phyloP scores from a whole-genome alignment of 2,113 vertebrate species.

The Psilopogon haemacephalus region DNA sequence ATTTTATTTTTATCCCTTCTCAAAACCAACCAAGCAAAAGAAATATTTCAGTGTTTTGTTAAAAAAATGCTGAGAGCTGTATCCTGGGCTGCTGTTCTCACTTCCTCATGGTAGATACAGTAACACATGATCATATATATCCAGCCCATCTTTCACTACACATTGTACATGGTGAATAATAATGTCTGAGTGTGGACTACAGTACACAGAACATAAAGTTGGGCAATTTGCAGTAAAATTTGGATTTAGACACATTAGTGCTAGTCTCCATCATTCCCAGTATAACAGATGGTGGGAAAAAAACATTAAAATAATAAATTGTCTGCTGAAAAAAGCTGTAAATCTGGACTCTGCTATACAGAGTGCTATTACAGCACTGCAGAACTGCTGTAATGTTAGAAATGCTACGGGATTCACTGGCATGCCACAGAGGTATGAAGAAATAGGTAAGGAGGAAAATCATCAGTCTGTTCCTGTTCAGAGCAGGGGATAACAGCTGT shows the following conservation, averaged over 20 bases:
- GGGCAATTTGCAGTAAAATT: slow-evolving; percentile 65
- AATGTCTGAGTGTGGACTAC: slow-evolving; percentile 26
- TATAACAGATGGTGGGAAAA: slow-evolving; percentile 50
- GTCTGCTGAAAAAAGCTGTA: slow-evolving; percentile 50
- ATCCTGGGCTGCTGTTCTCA: not conserved
- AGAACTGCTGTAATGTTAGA: slow-evolving; percentile 31
- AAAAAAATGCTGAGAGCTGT: not conserved
- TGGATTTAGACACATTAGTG: slow-evolving; percentile 50
- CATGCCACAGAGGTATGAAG: not conserved
- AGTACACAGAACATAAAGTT: slow-evolving; percentile 50
- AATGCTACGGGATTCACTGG: slow-evolving; percentile 1
- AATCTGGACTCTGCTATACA: slow-evolving; percentile 32
- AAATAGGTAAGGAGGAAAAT: slow-evolving; percentile 30
- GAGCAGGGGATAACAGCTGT: not conserved
- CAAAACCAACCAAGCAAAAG: not conserved
- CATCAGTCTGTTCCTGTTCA: not conserved
- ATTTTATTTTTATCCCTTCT: not conserved
- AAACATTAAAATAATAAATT: slow-evolving; percentile 61
- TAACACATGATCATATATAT: not conserved
- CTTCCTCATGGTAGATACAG: not conserved
- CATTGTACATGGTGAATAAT: slow-evolving; percentile 9
- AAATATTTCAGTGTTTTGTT: not conserved
- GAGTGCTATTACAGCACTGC: not conserved
- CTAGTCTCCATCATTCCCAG: slow-evolving; percentile 20
- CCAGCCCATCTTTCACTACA: not conserved